Conservation (phyloP, 2,113 vertebrate species). For the Proterorhinus semilunaris region DNA sequence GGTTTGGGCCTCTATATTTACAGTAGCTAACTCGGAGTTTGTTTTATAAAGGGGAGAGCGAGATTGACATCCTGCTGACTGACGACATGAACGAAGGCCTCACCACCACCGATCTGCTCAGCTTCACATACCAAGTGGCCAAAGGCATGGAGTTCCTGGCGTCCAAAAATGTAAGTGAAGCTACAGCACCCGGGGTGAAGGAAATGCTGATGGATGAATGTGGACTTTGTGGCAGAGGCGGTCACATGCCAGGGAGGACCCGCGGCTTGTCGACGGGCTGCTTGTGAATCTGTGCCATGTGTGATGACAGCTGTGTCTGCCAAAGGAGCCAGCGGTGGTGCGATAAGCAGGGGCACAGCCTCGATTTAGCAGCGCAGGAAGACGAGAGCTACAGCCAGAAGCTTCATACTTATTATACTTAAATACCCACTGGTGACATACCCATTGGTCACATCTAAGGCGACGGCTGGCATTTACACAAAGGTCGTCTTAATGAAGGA, state of each 20-base stretch:
- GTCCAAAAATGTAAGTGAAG: constrained; percentile 91
- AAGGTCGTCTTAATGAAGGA: constrained; percentile 46
- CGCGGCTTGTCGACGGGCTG: constrained; percentile 9
- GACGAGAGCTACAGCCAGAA: constrained; percentile 65
- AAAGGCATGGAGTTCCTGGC: constrained; percentile 97
- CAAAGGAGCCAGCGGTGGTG: constrained; percentile 45
- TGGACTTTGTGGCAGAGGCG: background rate
- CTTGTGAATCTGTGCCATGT: constrained; percentile 28
- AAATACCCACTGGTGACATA: constrained; percentile 70
- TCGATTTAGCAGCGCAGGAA: constrained; percentile 54
- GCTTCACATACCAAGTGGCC: constrained; percentile 97
- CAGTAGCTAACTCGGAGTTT: constrained; percentile 32
- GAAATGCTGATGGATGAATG: background rate
- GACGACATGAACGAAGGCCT: constrained; percentile 87
- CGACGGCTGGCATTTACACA: constrained; percentile 62
- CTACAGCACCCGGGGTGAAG: background rate
- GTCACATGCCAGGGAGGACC: constrained; percentile 9
- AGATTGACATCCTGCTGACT: constrained; percentile 87
- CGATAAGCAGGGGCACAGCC: constrained; percentile 58
- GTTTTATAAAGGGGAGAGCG: constrained; percentile 74
- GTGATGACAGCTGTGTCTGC: constrained; percentile 40
- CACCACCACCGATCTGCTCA: constrained; percentile 89
- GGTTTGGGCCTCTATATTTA: constrained; percentile 65
- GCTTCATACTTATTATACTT: constrained; percentile 68
- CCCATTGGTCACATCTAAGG: constrained; percentile 59